Base-by-base conservation (phyloP, 2,888 invertebrate species). In the Orthosia gothica region DNA sequence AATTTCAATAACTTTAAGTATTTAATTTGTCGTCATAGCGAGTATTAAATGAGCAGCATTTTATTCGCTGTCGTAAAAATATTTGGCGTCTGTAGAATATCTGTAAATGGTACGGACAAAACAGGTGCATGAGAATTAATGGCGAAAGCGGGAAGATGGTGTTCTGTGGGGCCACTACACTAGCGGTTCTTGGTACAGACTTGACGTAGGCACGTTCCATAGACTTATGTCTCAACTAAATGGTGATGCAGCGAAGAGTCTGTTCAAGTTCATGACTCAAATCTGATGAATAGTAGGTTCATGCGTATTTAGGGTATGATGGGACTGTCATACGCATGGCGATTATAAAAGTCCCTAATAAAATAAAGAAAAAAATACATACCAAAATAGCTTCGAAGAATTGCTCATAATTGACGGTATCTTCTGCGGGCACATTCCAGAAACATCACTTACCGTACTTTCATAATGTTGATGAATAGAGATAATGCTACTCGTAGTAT, bases 121-220 rank as follows among this genome's bases (percentile, higher is more conserved):
- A 73, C 59, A 79, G 64, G 59, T 76, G 70, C 58, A 70, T 79
- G 50, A 61, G 59, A 79, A 73, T 68, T 62, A 79, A 79, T 64
- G 68, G 52, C 15, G 20, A 65, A 79, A 52, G 74, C 32, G 50
- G 32, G 18, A 69, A 73, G 64, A 79, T 68, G 68, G 55, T 26
- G 18, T 47, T 57, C n/a, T 18, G 50, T 45, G 4, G 15, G 40
- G 58, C 70, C 26, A 54, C 18, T 47, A 32, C 57, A 57, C 5
- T 16, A 32, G 52, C 18, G 54, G 3, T 26, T 26, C 26, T 26
- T 26, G 26, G 26, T 26, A 26, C 26, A 3, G 26, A 26, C 26
- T 26, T 26, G 26, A 26, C 4, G 26, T 26, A 26, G 26, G 26
- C 26, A 26, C 26, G 26, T 26, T 26, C 26, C 26, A 26, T 26